Evolutionary conservation across 2,888 invertebrate species (phyloP), one percentile per base, ranked within the genome.

Genomic region (Orthosia gracilis): DNA sequence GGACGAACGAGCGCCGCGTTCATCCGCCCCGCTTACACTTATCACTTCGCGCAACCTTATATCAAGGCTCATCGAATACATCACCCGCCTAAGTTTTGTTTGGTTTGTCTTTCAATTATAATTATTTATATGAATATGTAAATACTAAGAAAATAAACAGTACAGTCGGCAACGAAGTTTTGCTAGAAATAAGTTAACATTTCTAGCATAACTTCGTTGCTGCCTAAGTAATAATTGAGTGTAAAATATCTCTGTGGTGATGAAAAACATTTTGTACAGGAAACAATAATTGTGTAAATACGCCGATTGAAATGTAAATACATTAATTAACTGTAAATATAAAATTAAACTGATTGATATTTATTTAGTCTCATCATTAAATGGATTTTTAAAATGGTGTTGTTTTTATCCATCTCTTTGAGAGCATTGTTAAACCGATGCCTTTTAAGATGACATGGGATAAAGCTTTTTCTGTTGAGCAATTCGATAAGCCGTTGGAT

Each of bases 1-100:
- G 0, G 97, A 97, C 80, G 97, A 97, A 80, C 90, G 96, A 50
- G 91, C 90, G 3, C 87, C 94, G 2, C 93, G 97, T 86, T 89
- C 95, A 2, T 72, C 93, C 89, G 93, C 94, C 73, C 72, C 92
- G 76, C 88, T 84, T 84, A 82, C 89, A 81, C 88, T 90, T 79
- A 85, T 88, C 72, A 90, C 82, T 0, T 31, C 70, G 2, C 73
- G 72, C 85, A 83, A 88, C 85, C 82, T 91, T 76, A 88, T 89
- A 67, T 86, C 86, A 83, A 85, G 77, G 47, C 64, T 88, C 68
- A 64, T 89, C 26, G 85, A 76, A 73, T 85, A 88, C 50, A 71
- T 91, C 66, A 45, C 75, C 21, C 70, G 67, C 54, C 68, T 87
- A 71, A 76, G 75, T 80, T 61, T 85, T 45, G 62, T 89, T 81